Base-by-base conservation (phyloP, 1,140 invertebrate species). In the Drosophila takahashii region DNA sequence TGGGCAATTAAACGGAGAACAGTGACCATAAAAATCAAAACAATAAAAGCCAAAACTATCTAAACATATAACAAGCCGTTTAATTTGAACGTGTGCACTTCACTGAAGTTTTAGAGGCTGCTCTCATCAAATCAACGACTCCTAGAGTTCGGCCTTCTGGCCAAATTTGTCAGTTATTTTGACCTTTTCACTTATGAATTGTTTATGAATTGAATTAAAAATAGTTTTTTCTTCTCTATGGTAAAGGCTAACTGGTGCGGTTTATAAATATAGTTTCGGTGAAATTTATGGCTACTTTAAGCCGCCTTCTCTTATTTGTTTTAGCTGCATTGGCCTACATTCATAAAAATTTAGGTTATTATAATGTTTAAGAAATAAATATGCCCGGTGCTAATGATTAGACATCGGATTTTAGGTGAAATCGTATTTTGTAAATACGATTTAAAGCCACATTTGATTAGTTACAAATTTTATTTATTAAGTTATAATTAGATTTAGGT, bases 121-220 rank as follows among this genome's bases (percentile, higher is more conserved):
- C 81, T 77, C 77, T 85, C 67, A 69, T 77, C 67, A 64, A 81
- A 73, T 15, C 78, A 64, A 77, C 73, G 81, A 85, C 81, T 84
- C 59, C 66, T 32, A 62, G 45, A 39, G 50, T 32, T 36, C 81
- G 81, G 81, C 81, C 81, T 86, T 86, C 83, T 61, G 26, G 39
- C 56, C 78, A 70, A 73, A 64, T 66, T 66, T 69, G 77, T 86
- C 72, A 48, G 62, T 53, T 73, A 44, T 42, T 52, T 59, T 70
- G 81, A 64, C 78, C 78, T 85, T 86, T 86, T 85, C 69, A 70
- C 62, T 86, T 85, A 71, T 71, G 67, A 81, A 59, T 77, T 81
- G 59, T 57, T 50, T 52, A 73, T 54, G 65, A 62, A 69, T 77
- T 73, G 53, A 79, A 77, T 77, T 77, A 77, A 73, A 85, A 64